Base-by-base conservation (phyloP, 1,140 invertebrate genomes). In the Panonychus citri region DNA sequence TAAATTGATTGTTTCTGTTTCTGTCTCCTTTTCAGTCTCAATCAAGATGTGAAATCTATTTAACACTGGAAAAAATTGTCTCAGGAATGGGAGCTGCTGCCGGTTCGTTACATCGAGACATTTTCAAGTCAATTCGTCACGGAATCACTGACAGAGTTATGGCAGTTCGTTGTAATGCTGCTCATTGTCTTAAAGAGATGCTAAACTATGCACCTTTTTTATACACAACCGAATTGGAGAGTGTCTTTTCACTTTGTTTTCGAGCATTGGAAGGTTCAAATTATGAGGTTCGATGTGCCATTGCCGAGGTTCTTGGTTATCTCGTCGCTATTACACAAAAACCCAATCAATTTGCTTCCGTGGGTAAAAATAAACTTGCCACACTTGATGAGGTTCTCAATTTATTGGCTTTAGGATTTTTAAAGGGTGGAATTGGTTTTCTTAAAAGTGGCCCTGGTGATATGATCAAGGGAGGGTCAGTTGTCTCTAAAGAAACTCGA, bases 31-130 rank as follows among this genome's bases (percentile, higher is more conserved):
- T 53, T 26, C 58, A 75, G 73, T 96, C 91, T 0, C 89, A 93
- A 69, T 85, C 82, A 3, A 75, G 94, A 59, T 83, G 90, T 64
- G 93, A 98, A 74, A 95, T 95, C 54, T 93, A 98, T 85, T 76
- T 82, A 58, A 95, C 91, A 3, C 70, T 97, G 58, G 85, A 93
- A 69, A 95, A 94, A 75, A 82, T 85, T 25, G 83, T 81, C 63
- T 75, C 77, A 55, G 88, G 89, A 13, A 84, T 95, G 77, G 88
- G 87, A 40, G 80, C 76, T 25, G 88, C 85, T 39, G 84, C 87
- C 46, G 76, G 76, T 49, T 82, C 81, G 66, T 79, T 85, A 19
- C 85, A 93, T 67, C 91, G 88, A 71, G 85, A 89, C 66, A 83
- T 94, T 62, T 90, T 89, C 67, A 89, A 89, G 75, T 80, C 83